Conservation (phyloP, 2,797 vertebrate species). For the Petrocephalus schoutedeni region DNA sequence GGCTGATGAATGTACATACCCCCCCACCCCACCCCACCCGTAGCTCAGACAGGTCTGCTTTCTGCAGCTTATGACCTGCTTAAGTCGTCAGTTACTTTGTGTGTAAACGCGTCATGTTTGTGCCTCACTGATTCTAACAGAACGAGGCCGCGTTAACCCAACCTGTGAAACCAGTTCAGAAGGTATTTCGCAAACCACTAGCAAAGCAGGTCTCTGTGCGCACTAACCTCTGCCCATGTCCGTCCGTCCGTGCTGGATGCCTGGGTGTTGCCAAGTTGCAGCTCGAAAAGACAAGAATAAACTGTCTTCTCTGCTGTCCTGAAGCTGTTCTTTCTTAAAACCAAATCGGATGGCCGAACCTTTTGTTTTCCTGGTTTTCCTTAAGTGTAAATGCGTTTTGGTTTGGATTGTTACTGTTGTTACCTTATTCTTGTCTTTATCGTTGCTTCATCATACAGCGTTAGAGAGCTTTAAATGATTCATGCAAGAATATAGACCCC, state of each 20-base stretch:
- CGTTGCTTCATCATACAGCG: constrained; percentile 2
- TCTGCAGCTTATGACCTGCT: neutral
- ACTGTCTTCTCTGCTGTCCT: neutral
- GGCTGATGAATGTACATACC: constrained; percentile 80
- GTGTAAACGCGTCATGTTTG: neutral
- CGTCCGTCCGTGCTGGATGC: neutral
- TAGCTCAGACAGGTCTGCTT: constrained; percentile 44
- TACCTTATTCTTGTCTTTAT: neutral
- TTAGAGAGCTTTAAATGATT: constrained; percentile 25
- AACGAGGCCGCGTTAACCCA: neutral
- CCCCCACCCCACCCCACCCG: constrained; percentile 62
- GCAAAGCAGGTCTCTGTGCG: neutral
- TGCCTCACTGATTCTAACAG: neutral
- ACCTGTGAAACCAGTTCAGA: neutral
- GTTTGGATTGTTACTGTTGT: neutral
- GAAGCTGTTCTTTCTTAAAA: neutral
- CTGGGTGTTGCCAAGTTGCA: constrained; percentile 47
- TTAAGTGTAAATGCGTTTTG: neutral
- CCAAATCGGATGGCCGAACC: neutral
- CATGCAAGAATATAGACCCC: neutral
- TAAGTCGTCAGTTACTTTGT: neutral
- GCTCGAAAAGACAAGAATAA: neutral
- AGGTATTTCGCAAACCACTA: neutral
- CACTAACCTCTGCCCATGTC: neutral
- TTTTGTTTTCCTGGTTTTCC: neutral